Evolutionary conservation across 2,797 vertebrate genomes (phyloP), one percentile per base, ranked within the genome.

Genomic region (Melanotaenia pygmaea): DNA sequence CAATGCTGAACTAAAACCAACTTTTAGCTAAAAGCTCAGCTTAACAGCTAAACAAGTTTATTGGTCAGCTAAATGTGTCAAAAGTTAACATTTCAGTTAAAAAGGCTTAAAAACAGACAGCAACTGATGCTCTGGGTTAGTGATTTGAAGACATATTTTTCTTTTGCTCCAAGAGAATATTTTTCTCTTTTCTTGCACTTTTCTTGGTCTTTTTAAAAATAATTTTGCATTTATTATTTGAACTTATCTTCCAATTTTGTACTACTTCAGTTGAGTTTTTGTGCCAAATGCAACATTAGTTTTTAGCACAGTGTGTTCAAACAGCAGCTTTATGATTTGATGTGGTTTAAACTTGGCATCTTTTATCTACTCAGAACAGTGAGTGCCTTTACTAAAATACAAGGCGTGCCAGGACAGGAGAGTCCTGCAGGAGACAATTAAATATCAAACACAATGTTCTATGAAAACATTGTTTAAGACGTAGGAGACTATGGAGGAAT

Each of bases 281-380:
- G 38, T n/a, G 34, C 11, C 30, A 32, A 51, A 37, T 13, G 20
- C 34, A 10, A 3, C 0, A 0, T 14, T 3, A 18, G 3, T 51
- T 40, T 47, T 2, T 34, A 61, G 47, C 16, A 35, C 64, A 53
- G 3, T 0, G 11, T 47, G 63, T 80, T 59, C 32, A 16, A 9
- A 3, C 26, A 12, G 28, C 56, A 0, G 26, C 67, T 35, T 28
- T 22, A 40, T n/a, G 38, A 20, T 68, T 63, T 59, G 1, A 34
- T 72, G 66, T 7, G 12, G 50, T 22, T 10, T 3, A 8, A 10
- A 34, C 26, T 43, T 34, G n/a, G 16, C 32, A 5, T 12, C 14
- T 9, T 32, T 59, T 45, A 68, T 51, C 64, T 59, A 56, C 60
- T 30, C 51, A 53, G 82, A 64, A 81, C 79, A 74, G 30, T 0